These are phyloP conservation scores for Eptatretus burgeri DNA, from an alignment of 2,113 vertebrate species.

Conservation along the genomic window DNA sequence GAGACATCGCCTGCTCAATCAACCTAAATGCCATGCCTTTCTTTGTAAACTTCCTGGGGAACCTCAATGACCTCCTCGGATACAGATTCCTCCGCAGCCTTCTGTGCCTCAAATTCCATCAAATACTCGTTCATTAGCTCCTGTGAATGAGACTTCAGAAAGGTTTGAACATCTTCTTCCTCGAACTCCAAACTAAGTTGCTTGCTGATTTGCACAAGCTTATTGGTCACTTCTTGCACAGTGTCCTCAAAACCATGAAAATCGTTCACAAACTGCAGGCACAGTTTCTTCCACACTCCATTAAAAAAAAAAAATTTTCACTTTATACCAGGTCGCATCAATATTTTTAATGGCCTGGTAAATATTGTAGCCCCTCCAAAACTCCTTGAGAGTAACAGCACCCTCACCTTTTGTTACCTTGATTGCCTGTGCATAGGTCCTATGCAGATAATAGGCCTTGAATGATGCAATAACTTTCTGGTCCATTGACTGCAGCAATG, in stretches of 20 bases:
- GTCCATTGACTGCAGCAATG: not conserved
- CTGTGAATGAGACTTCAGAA: not conserved
- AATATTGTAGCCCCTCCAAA: not conserved
- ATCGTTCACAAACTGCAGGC: not conserved
- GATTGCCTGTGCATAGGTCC: not conserved
- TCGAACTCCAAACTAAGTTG: not conserved
- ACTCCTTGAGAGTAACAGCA: not conserved
- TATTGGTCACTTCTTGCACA: not conserved
- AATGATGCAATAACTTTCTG: not conserved
- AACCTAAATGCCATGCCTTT: not conserved
- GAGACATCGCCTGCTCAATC: not conserved
- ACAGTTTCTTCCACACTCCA: not conserved
- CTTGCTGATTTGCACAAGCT: not conserved
- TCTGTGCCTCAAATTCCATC: not conserved
- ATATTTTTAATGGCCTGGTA: slow-evolving; percentile 1
- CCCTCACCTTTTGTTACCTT: not conserved
- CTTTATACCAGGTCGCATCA: not conserved
- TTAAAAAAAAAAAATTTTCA: not conserved
- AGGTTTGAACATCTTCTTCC: not conserved
- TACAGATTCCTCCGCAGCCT: not conserved
- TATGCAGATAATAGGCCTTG: not conserved
- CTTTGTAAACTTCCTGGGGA: not conserved
- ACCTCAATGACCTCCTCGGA: not conserved
- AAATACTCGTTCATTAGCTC: not conserved
- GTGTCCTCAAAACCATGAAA: not conserved